phyloP scores from a whole-genome alignment of 2,888 invertebrate species.

The Nezara viridula region DNA sequence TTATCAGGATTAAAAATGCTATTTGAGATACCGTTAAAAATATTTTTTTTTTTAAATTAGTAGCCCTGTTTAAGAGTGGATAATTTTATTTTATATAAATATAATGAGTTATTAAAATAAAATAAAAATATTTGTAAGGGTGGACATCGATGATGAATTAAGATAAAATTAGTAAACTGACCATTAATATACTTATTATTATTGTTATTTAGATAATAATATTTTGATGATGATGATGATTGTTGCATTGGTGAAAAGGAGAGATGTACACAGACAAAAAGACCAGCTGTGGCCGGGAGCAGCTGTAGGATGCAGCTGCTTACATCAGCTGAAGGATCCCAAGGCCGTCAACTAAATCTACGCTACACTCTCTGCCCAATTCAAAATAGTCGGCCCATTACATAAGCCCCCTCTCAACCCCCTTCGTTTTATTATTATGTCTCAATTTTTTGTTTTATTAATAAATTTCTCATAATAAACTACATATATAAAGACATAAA shows the following conservation, averaged over 20 bases:
- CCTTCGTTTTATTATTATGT: background rate
- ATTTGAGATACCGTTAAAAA: too few relatives aligned
- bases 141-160: too few relatives aligned
- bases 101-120: too few relatives aligned
- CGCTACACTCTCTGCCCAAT: background rate
- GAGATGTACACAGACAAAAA: background rate
- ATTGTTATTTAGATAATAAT: background rate
- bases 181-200: background rate
- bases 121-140: too few relatives aligned
- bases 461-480: too few relatives aligned
- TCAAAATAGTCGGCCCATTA: conserved; percentile 2
- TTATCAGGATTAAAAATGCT: too few relatives aligned
- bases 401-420: background rate
- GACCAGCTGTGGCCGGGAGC: conserved; percentile 23
- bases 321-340: conserved; percentile 54
- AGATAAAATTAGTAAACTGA: too few relatives aligned
- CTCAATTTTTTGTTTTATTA: too few relatives aligned
- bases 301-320: conserved; percentile 52
- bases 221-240: background rate
- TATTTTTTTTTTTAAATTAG: too few relatives aligned
- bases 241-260: background rate
- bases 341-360: conserved; percentile 40
- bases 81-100: too few relatives aligned
- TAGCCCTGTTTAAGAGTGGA: too few relatives aligned
- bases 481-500: background rate